Evolutionary conservation across 2,888 invertebrate species (phyloP).

Genomic region (Harpalus rubripes): DNA sequence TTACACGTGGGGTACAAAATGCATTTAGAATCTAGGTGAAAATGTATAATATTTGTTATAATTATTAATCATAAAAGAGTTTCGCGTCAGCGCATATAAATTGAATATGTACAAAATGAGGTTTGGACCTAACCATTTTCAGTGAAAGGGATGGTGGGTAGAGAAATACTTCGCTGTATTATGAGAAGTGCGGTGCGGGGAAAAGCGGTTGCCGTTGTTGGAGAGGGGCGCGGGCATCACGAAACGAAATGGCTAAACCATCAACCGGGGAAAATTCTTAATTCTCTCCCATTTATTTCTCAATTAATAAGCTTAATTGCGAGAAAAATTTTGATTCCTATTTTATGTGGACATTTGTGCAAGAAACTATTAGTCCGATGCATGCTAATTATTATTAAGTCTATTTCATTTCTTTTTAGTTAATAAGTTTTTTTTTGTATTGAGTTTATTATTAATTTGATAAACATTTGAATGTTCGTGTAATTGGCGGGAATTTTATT

Average conservation of each 20-base stretch:
- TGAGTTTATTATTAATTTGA: slow-evolving; percentile 41
- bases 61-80: slow-evolving; percentile 59
- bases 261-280: slow-evolving; percentile 53
- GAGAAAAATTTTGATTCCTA: slow-evolving; percentile 1
- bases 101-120: slow-evolving; percentile 77
- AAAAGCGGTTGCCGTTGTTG: slow-evolving; percentile 28
- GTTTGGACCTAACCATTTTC: slow-evolving; percentile 78
- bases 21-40: slow-evolving; percentile 16
- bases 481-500: slow-evolving; percentile 68
- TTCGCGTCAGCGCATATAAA: slow-evolving; percentile 69
- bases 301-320: slow-evolving; percentile 1
- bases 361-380: slow-evolving; percentile 29
- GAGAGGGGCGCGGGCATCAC: slow-evolving; percentile 41
- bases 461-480: slow-evolving; percentile 56
- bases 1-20: slow-evolving; percentile 57
- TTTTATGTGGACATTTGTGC: slow-evolving; percentile 15
- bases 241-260: slow-evolving; percentile 63
- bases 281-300: slow-evolving; percentile 29
- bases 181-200: slow-evolving; percentile 59
- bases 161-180: slow-evolving; percentile 63
- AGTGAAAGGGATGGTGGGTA: slow-evolving; percentile 75
- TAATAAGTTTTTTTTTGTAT: slow-evolving; percentile 33
- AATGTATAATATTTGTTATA: slow-evolving; percentile 37
- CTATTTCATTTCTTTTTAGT: not conserved
- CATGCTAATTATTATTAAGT: not conserved